Evolutionary conservation across 2,797 vertebrate species (phyloP), one percentile per base, ranked within the genome.

Genomic region (Thunnus albacares): DNA sequence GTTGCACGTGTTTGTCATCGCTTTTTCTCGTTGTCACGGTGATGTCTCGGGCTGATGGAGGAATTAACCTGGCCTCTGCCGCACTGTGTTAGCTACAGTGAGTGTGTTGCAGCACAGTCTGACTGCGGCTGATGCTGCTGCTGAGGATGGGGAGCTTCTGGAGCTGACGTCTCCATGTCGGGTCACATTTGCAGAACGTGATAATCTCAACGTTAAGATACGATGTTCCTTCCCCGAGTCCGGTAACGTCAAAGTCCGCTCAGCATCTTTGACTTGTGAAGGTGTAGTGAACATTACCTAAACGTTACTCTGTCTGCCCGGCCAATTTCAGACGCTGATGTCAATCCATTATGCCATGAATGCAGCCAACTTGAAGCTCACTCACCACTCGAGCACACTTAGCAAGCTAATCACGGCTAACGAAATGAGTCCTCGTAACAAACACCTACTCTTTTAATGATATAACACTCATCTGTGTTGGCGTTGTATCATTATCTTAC

Each of bases 131-230:
- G 24, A 2, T 47, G 79, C 72, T 43, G 49, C 71, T 56, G 81
- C 77, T 75, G 84, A 87, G 87, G 88, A 93, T 73, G 84, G 79
- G 80, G 73, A 84, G 82, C 83, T 83, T 82, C 81, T 82, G 86
- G 69, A 68, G 7, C 85, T 71, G 85, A 87, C 87, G 82, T 89
- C 85, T 93, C 73, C 76, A 53, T 67, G 83, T 89, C 89, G 67
- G 75, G 26, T 89, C 86, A 80, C 88, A 91, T 92, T 89, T 89
- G 89, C 83, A 82, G 33, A 76, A 20, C 72, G 18, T 49, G 13
- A 57, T 71, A 55, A 17, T 64, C 67, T 57, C 57, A 20, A 6
- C 14, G 55, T 47, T 35, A 22, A 56, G 2, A 77, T 3, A 17
- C 45, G 35, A 18, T 2, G 58, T 20, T 35, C 10, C 12, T 8